These are phyloP conservation scores for Ichneumoninae sp. DNA, from an alignment of 2,888 invertebrate species.

Conservation along the genomic window DNA sequence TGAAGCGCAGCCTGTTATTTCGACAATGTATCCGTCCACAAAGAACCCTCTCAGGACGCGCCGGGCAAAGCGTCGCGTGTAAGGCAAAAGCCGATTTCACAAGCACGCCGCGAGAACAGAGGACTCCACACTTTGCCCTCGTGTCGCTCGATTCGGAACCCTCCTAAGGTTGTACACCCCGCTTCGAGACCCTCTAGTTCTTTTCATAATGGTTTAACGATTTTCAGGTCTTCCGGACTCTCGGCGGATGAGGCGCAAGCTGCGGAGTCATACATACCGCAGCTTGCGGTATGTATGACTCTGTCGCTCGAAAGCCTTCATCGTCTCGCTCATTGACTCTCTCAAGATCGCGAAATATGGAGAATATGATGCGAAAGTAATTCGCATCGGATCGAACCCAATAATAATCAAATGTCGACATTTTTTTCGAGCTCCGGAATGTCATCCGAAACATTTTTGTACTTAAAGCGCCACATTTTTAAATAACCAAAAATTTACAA, in stretches of 20 bases:
- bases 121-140: constrained; percentile 19
- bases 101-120: constrained; percentile 17
- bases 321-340: not conserved
- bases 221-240: constrained; percentile 19
- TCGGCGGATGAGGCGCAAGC: not conserved
- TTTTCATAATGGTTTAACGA: constrained; percentile 51
- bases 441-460: not conserved
- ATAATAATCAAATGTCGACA: not conserved
- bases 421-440: not conserved
- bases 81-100: constrained; percentile 14
- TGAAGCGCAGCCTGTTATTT: not conserved
- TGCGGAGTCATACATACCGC: not conserved
- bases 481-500: too few species aligned
- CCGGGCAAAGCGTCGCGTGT: not conserved
- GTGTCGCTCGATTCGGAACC: not conserved
- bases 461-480: too few species aligned
- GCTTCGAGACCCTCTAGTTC: constrained; percentile 7
- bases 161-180: constrained; percentile 4
- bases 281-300: too few species aligned
- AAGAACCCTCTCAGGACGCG: not conserved
- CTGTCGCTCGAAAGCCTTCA: not conserved
- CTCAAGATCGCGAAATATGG: not conserved
- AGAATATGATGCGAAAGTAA: not conserved
- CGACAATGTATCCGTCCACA: not conserved
- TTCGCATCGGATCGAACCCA: not conserved